phyloP scores from a whole-genome alignment of 2,113 vertebrate genomes.

The Saccopteryx bilineata region DNA sequence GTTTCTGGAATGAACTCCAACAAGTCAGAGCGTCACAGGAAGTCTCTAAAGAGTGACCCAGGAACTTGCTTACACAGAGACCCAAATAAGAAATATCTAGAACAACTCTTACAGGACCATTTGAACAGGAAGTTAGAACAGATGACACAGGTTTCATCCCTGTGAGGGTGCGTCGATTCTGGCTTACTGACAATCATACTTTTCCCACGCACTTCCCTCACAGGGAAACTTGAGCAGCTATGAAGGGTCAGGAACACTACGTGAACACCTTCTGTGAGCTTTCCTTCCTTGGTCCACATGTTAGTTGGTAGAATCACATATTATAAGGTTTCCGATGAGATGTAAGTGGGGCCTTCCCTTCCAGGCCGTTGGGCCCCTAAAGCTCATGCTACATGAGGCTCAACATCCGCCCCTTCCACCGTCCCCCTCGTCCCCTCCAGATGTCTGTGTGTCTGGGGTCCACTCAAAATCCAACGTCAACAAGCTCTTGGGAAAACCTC shows the following conservation, averaged over 20 bases:
- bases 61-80: neutral
- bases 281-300: neutral
- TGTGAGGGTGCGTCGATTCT: accelerated
- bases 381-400: neutral
- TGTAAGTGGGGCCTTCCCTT: accelerated
- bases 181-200: neutral
- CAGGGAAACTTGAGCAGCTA: accelerated
- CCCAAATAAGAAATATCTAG: neutral
- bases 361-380: neutral
- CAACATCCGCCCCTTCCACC: accelerated
- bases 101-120: neutral
- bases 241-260: accelerated
- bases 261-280: neutral
- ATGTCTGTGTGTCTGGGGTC: neutral
- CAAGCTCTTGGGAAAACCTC: neutral
- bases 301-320: neutral
- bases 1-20: neutral
- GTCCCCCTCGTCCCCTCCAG: accelerated
- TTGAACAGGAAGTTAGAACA: neutral
- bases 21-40: no score
- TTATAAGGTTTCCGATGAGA: neutral
- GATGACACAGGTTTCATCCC: accelerated
- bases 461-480: neutral
- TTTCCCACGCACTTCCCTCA: no score
- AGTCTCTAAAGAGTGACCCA: neutral